Evolutionary conservation across 2,888 invertebrate genomes (phyloP).

Genomic region (Blastobasis lacticolella): DNA sequence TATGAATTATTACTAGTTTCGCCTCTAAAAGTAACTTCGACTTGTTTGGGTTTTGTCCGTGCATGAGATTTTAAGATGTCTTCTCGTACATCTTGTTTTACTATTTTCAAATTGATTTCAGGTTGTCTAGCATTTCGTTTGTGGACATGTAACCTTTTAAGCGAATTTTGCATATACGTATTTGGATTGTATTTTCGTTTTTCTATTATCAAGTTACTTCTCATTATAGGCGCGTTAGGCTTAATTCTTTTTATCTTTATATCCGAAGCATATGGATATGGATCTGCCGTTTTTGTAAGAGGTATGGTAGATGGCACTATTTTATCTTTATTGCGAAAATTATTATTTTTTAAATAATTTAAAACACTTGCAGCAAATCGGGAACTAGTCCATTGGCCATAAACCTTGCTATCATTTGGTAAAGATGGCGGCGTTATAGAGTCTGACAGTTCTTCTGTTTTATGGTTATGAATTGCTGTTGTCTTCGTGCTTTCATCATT

Average conservation of each 20-base stretch:
- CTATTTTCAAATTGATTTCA: slow-evolving; percentile 51
- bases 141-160: background rate
- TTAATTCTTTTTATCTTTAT: slow-evolving; percentile 38
- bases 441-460: slow-evolving; percentile 27
- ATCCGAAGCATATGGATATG: slow-evolving; percentile 49
- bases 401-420: slow-evolving; percentile 35
- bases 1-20: slow-evolving; percentile 18
- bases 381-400: slow-evolving; percentile 55
- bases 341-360: slow-evolving; percentile 53
- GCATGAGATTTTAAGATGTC: slow-evolving; percentile 43
- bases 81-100: slow-evolving; percentile 41
- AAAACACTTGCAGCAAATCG: slow-evolving; percentile 54
- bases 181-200: slow-evolving; percentile 23
- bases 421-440: slow-evolving; percentile 43
- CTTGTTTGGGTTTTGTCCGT: slow-evolving; percentile 32
- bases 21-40: slow-evolving; percentile 47
- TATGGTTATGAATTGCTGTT: slow-evolving; percentile 10
- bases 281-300: slow-evolving; percentile 41
- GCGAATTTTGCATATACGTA: background rate
- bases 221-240: slow-evolving; percentile 38
- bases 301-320: slow-evolving; percentile 46
- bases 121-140: slow-evolving; percentile 27
- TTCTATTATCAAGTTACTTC: slow-evolving; percentile 31
- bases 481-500: slow-evolving; percentile 14
- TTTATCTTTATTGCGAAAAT: slow-evolving; percentile 35